Percentiles rank a stretch among this genome's conserved stretches.
Evolutionary conservation across 2,888 invertebrate genomes (phyloP).

Genomic region (Drosophila basisetae): DNA sequence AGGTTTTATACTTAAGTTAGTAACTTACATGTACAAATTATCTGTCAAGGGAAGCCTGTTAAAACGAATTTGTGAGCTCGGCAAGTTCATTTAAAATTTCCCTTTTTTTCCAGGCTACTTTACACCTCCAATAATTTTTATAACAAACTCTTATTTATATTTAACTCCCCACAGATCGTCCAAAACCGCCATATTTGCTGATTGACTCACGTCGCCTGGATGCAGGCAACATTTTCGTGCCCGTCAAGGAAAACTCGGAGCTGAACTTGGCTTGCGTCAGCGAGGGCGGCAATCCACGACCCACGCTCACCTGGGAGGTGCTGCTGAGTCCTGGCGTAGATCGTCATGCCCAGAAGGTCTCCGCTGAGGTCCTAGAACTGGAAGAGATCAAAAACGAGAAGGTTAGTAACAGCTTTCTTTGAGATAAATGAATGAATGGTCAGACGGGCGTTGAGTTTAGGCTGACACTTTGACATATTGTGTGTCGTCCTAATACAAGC

Average conservation of each 20-base stretch:
- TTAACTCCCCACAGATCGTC: slow-evolving; percentile 88
- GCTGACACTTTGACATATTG: slow-evolving; percentile 57
- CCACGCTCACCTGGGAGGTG: slow-evolving; percentile 86
- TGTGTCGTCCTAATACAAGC: slow-evolving; percentile 43
- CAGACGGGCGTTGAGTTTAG: slow-evolving; percentile 15
- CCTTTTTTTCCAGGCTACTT: neutral
- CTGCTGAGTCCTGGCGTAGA: slow-evolving; percentile 87
- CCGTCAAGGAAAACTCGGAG: slow-evolving; percentile 93
- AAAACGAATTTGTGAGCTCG: neutral
- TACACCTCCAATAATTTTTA: neutral
- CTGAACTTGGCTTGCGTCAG: slow-evolving; percentile 94
- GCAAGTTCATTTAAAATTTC: neutral
- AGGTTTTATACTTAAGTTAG: neutral
- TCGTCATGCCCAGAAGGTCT: slow-evolving; percentile 86
- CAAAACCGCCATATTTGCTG: slow-evolving; percentile 93
- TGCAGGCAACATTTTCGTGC: slow-evolving; percentile 94
- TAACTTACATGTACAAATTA: neutral
- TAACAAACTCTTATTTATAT: neutral
- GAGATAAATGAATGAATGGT: slow-evolving; percentile 6
- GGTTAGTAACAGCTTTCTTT: slow-evolving; percentile 63
- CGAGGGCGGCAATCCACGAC: slow-evolving; percentile 92
- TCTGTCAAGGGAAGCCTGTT: neutral
- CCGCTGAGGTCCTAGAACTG: slow-evolving; percentile 85
- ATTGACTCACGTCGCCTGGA: slow-evolving; percentile 94
- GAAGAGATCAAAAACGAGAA: slow-evolving; percentile 85